Percentiles rank a stretch among this genome's conserved stretches.
Evolutionary conservation across 2,113 vertebrate species (phyloP).

Genomic region (Choloepus hoffmanni): DNA sequence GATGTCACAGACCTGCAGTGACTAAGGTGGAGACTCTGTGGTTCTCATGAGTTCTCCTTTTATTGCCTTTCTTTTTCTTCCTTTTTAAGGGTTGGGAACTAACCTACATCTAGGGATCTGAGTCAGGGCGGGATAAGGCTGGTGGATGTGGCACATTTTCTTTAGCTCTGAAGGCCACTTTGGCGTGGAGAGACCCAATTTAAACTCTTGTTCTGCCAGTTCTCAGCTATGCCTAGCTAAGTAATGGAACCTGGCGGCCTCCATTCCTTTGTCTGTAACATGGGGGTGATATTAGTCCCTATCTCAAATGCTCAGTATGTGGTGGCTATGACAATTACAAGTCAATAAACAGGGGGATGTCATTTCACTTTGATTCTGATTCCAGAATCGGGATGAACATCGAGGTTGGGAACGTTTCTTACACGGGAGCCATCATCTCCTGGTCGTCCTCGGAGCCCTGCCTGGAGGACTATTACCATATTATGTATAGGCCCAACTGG

Average conservation of each 20-base stretch:
- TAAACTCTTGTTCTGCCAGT: neutral
- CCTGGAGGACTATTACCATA: slow-evolving; percentile 87
- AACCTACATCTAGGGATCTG: neutral
- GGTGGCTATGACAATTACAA: neutral
- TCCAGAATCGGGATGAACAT: slow-evolving; percentile 87
- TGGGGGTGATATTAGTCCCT: too few species aligned
- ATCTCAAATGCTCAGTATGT: neutral
- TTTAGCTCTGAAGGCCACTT: neutral
- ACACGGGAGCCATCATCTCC: slow-evolving; percentile 84
- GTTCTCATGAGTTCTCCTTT: neutral
- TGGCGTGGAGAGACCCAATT: neutral
- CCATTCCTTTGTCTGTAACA: neutral
- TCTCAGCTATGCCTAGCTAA: neutral
- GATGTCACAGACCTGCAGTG: neutral
- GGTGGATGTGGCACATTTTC: rapidly evolving
- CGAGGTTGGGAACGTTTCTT: slow-evolving; percentile 86
- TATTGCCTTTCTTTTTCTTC: neutral
- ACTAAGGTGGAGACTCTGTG: neutral
- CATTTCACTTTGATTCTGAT: slow-evolving; percentile 74
- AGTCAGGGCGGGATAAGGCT: neutral
- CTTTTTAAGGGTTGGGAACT: neutral
- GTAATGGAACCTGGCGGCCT: neutral
- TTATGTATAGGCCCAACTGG: slow-evolving; percentile 88
- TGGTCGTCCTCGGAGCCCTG: slow-evolving; percentile 85
- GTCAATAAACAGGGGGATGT: neutral